Conservation (phyloP, 1,140 invertebrate species). For the Theocolax elegans region DNA sequence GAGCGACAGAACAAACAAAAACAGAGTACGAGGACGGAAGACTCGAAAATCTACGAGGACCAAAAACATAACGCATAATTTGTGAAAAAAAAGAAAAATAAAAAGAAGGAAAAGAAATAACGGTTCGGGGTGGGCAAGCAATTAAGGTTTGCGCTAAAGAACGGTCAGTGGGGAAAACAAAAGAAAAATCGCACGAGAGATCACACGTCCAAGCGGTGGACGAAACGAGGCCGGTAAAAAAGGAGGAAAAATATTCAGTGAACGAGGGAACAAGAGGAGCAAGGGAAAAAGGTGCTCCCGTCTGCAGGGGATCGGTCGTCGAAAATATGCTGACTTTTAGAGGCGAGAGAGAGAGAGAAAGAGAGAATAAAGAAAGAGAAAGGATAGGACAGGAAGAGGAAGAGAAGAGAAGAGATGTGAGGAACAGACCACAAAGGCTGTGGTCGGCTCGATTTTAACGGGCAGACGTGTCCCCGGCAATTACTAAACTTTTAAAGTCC, state of each 20-base stretch:
- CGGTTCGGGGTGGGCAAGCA: background rate
- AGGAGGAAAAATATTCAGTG: slow-evolving; percentile 19
- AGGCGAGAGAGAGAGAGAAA: slow-evolving; percentile 46
- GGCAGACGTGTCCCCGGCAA: slow-evolving; percentile 65
- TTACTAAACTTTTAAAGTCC: slow-evolving; percentile 65
- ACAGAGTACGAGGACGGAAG: no score
- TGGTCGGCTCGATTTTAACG: slow-evolving; percentile 64
- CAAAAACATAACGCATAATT: no score
- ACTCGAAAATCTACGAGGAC: no score
- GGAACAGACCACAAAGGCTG: slow-evolving; percentile 62
- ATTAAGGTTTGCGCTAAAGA: no score
- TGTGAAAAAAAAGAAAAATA: no score
- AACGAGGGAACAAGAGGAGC: background rate
- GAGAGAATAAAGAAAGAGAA: slow-evolving; percentile 48
- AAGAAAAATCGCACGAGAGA: background rate
- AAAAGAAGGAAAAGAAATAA: background rate
- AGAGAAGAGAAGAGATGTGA: slow-evolving; percentile 38
- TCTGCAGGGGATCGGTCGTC: slow-evolving; percentile 1
- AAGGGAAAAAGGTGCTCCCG: background rate
- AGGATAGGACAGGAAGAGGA: slow-evolving; percentile 9
- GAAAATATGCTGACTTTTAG: slow-evolving; percentile 68
- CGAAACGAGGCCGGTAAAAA: background rate
- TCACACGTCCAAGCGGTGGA: background rate
- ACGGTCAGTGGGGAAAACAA: background rate
- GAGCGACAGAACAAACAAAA: no score